phyloP scores from a whole-genome alignment of 2,797 vertebrate genomes.

The Etheostoma nigrum region DNA sequence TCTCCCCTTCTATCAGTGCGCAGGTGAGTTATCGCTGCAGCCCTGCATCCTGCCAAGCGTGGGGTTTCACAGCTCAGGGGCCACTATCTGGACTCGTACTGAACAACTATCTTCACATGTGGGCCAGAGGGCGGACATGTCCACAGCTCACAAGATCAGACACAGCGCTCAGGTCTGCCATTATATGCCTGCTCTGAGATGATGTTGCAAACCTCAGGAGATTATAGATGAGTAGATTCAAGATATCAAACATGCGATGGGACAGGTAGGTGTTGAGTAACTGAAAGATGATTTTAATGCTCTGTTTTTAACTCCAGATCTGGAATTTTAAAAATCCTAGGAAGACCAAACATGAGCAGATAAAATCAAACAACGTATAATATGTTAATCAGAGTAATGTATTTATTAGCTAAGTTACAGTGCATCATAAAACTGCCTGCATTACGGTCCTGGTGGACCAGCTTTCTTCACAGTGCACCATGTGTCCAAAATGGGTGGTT shows the following conservation, averaged over 20 bases:
- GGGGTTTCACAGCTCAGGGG: conserved; percentile 84
- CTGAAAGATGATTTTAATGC: conserved; percentile 36
- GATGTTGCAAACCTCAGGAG: conserved; percentile 72
- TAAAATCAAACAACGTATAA: conserved; percentile 45
- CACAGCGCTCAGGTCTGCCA: conserved; percentile 38
- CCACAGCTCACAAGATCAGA: conserved; percentile 71
- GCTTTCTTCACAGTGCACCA: background rate
- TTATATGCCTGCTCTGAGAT: conserved; percentile 46
- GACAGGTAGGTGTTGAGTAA: conserved; percentile 46
- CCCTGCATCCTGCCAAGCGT: conserved; percentile 78
- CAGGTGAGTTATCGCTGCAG: conserved; percentile 79
- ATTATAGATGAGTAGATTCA: conserved; percentile 61
- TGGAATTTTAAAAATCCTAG: conserved; percentile 37
- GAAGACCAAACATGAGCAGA: conserved; percentile 50
- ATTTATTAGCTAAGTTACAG: conserved; percentile 8
- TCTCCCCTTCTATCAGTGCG: conserved; percentile 78
- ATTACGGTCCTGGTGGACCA: background rate
- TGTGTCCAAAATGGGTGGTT: conserved; percentile 1
- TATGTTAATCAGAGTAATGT: conserved; percentile 25
- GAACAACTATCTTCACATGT: conserved; percentile 66
- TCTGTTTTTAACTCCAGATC: conserved; percentile 33
- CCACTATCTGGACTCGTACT: conserved; percentile 73
- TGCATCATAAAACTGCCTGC: conserved; percentile 1
- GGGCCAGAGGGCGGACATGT: conserved; percentile 70
- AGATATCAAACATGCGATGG: conserved; percentile 60